Base-by-base conservation (phyloP, 2,113 vertebrate species). In the Tursiops truncatus region DNA sequence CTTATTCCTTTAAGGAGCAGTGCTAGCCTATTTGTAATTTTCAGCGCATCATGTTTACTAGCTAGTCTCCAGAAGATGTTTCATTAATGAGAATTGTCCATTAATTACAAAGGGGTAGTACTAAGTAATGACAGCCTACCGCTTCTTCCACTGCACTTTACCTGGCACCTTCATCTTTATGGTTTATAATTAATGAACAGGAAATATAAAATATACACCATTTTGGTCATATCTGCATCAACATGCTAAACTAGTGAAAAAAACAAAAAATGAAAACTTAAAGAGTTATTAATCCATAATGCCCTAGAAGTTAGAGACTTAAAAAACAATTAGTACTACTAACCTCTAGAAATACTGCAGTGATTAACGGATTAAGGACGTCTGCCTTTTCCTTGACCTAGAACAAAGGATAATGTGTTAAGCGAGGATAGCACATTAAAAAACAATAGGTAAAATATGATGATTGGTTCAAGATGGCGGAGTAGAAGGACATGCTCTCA, bases 311-410 rank as follows among this genome's bases (percentile, higher is more conserved):
- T 95, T 95, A 95, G 90, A 97, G 91, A 28, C 53, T 92, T 79
- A 91, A 86, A 96, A 93, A 93, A 53, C 9, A 81, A 96, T 74
- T 47, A 36, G 50, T 58, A 91, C 90, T 95, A 99, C 99, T 98
- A 95, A 99, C 99, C 99, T 99, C 99, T 88, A 99, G 98, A 98
- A 99, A 99, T 86, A 99, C 99, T 94, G 99, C 99, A 3, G 99
- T 99, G 96, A 99, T 99, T 97, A 99, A 98, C 20, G 99, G 99
- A 98, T 99, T 99, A 95, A 99, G 99, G 79, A 99, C 97, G 2
- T 99, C 99, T 95, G 99, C 99, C 97, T 99, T 99, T 98, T 99
- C 99, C 91, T 99, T 98, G n/a, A 99, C 98, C 99, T 99, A 98
- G 38, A 98, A 98, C 95, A 82, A 96, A 97, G 38, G 10, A 96